phyloP scores from a whole-genome alignment of 2,113 vertebrate genomes.

The Pogona vitticeps region DNA sequence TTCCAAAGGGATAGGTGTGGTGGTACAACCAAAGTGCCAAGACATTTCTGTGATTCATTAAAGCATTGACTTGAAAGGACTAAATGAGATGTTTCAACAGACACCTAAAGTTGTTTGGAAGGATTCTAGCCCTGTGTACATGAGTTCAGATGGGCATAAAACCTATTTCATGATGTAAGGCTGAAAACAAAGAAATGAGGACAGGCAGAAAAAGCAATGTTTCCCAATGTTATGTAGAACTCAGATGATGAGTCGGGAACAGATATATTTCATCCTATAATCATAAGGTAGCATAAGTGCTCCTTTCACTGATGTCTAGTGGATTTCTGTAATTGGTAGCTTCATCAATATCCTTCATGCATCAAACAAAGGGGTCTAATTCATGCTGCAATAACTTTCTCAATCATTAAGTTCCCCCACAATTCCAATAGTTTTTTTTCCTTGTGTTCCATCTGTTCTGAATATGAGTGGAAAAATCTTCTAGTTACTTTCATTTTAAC shows the following conservation, averaged over 20 bases:
- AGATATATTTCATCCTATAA: background rate
- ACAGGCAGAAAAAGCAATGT: background rate
- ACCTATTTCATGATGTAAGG: background rate
- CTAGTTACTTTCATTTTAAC: background rate
- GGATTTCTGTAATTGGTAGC: background rate
- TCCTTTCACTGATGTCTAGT: background rate
- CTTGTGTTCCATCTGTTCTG: background rate
- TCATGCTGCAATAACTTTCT: background rate
- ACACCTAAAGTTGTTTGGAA: background rate
- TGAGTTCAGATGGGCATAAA: background rate
- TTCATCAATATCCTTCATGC: background rate
- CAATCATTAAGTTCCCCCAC: background rate
- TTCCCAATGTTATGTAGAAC: background rate
- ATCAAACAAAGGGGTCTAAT: background rate
- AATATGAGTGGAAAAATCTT: background rate
- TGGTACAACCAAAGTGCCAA: background rate
- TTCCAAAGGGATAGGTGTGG: background rate
- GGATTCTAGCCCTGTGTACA: no score
- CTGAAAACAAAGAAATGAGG: background rate
- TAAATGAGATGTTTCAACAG: background rate
- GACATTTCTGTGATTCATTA: background rate
- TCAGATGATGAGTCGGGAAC: background rate
- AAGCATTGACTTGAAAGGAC: background rate
- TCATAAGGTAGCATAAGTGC: background rate
- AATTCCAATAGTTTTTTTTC: background rate